Evolutionary conservation across 2,888 invertebrate species (phyloP).

Genomic region (Tuta absoluta): DNA sequence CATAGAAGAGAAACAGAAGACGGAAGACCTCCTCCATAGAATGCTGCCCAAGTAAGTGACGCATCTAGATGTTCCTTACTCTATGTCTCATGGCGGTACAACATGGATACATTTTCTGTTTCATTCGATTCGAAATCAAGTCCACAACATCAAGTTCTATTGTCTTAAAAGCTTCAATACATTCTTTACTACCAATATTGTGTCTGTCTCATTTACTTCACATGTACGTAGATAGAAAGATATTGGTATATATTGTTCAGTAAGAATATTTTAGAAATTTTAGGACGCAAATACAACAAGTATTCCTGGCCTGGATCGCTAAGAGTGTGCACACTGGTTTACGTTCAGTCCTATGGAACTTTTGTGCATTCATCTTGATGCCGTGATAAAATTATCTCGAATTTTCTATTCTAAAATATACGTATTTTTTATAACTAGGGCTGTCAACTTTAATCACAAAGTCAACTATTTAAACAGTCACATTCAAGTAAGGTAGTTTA

Average conservation of each 20-base stretch:
- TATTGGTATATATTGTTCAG: neutral
- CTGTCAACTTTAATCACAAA: too few species aligned
- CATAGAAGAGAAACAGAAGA: conserved; percentile 95
- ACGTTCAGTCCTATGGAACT: conserved; percentile 67
- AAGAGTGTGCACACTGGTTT: conserved; percentile 73
- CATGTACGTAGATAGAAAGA: neutral
- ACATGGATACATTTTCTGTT: conserved; percentile 41
- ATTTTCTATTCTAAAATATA: too few species aligned
- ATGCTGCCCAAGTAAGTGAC: conserved; percentile 93
- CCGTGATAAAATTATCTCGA: neutral
- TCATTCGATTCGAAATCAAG: conserved; percentile 31
- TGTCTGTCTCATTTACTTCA: neutral
- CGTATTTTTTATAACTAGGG: too few species aligned
- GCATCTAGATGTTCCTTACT: neutral
- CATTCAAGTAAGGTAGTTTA: neutral
- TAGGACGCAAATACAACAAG: conserved; percentile 80
- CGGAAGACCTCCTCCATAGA: conserved; percentile 93
- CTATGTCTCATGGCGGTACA: conserved; percentile 32
- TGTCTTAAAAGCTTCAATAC: neutral
- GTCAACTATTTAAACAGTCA: neutral
- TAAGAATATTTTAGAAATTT: conserved; percentile 30
- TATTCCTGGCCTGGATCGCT: conserved; percentile 61
- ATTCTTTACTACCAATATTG: neutral
- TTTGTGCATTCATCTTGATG: neutral
- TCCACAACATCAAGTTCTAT: conserved; percentile 41